These are phyloP conservation scores for Hylia prasina DNA, from an alignment of 2,113 vertebrate species.

Conservation along the genomic window DNA sequence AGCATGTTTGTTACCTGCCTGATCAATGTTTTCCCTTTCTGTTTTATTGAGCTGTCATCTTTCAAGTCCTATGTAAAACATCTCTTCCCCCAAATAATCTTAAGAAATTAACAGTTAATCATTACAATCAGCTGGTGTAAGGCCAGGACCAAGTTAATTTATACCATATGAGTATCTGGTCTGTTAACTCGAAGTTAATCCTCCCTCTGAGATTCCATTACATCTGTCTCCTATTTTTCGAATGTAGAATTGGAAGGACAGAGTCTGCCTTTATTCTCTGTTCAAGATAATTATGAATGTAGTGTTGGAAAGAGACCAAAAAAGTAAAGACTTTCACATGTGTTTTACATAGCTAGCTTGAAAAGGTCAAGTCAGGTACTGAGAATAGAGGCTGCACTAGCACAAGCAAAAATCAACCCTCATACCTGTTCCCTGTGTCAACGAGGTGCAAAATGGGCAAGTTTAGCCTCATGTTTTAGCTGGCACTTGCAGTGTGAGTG, in stretches of 20 bases:
- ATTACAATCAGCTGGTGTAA: background rate
- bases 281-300: background rate
- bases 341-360: background rate
- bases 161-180: background rate
- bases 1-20: background rate
- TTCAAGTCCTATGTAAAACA: background rate
- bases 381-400: background rate
- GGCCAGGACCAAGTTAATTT: background rate
- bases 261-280: background rate
- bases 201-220: constrained; percentile 5
- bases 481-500: background rate
- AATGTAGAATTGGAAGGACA: background rate
- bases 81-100: background rate
- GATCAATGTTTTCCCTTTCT: background rate
- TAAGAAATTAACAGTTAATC: background rate
- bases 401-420: background rate
- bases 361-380: background rate
- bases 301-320: background rate
- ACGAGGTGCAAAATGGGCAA: background rate
- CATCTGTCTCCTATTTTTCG: background rate
- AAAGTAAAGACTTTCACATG: background rate
- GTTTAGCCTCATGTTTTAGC: background rate
- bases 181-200: background rate
- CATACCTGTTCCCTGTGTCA: background rate
- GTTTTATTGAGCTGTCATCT: background rate